These are phyloP conservation scores for Sepiola atlantica DNA, from an alignment of 2,888 invertebrate species.

Conservation along the genomic window DNA sequence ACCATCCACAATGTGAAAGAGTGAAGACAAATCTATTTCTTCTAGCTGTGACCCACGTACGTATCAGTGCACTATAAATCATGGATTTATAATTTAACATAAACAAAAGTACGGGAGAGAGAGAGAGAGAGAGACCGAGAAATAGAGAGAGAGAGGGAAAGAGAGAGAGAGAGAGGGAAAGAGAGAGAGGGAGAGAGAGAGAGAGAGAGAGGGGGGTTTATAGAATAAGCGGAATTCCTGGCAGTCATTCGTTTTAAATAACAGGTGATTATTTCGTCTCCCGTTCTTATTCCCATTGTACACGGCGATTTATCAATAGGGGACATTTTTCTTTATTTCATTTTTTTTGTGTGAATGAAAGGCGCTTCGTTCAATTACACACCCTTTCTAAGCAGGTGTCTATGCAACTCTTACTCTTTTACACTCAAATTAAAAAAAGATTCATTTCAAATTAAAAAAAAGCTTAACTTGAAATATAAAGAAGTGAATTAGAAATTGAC, in stretches of 20 bases:
- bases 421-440: too few relatives aligned
- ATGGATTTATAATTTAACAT: too few relatives aligned
- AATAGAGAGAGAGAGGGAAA: background rate
- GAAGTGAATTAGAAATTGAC: too few relatives aligned
- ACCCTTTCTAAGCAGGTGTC: background rate
- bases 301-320: background rate
- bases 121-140: too few relatives aligned
- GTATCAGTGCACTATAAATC: too few relatives aligned
- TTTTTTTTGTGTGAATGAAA: background rate
- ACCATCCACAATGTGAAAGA: too few relatives aligned
- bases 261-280: background rate
- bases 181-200: background rate
- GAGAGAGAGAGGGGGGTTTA: background rate
- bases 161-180: background rate
- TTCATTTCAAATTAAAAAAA: too few relatives aligned
- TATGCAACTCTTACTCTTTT: background rate
- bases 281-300: background rate
- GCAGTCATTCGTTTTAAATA: background rate
- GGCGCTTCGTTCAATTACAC: too few relatives aligned
- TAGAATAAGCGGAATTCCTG: background rate
- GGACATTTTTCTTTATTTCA: background rate
- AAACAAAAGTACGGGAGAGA: too few relatives aligned
- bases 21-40: too few relatives aligned
- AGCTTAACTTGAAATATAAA: too few relatives aligned
- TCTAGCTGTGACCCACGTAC: too few relatives aligned